Base-by-base conservation (phyloP, 2,113 vertebrate species). In the Atherinomorus stipes region DNA sequence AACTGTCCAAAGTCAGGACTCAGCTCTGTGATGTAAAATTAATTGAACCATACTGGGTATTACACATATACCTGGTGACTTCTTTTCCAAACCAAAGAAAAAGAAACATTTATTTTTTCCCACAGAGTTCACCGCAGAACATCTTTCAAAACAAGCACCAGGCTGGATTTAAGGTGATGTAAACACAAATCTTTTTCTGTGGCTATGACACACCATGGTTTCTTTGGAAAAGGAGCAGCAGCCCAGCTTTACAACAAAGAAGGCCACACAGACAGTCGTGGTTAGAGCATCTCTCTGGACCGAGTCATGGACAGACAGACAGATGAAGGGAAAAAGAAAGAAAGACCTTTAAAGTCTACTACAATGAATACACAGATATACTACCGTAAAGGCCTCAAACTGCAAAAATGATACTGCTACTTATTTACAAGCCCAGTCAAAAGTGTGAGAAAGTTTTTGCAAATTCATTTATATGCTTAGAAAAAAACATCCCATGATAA, bases 111-210 rank as follows among this genome's bases (percentile, higher is more conserved):
- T 56, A 18, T 88, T 90, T 53, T 64, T 89, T 90, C 79, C 89
- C 88, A 77, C 86, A 76, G 54, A 84, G 78, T 78, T 92, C 76
- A 85, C 90, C 78, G 64, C 86, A 86, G 90, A 89, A 92, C 90
- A 92, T 92, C 92, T 94, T 91, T 91, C 42, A 92, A 91, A 93
- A 92, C 89, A 93, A 91, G 86, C 85, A 60, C 78, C 38, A 77
- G 78, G 76, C 71, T 84, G 88, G 83, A 76, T 87, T 87, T 87
- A 84, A 85, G 87, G 87, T 88, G 91, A 93, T 93, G 89, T 93
- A 93, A 91, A 93, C 89, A 90, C 64, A 85, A 80, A 76, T 90
- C 89, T 93, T 91, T 91, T 93, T 91, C 89, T 88, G 91, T 77
- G 85, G 80, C 84, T 76, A 86, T 93, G 92, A 94, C 92, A 91